Evolutionary conservation across 2,113 vertebrate genomes (phyloP).

Genomic region (Urocynchramus pylzowi): DNA sequence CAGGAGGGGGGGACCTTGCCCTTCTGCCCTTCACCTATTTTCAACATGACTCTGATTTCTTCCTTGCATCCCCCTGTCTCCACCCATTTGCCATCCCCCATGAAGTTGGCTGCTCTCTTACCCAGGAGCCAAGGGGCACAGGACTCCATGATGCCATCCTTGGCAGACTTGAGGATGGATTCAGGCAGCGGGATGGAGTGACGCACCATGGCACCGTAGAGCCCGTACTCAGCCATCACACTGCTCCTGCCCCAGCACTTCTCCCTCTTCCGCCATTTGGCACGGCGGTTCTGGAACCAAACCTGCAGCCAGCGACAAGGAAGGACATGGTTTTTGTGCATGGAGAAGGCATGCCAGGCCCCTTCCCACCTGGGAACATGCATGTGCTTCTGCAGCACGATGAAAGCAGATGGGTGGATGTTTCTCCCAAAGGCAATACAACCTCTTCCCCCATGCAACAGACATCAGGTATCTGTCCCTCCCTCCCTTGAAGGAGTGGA

Average conservation of each 20-base stretch:
- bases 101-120: constrained; percentile 70
- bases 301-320: constrained; percentile 73
- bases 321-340: accelerated
- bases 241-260: constrained; percentile 99
- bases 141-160: constrained; percentile 99
- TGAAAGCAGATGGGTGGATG: not conserved
- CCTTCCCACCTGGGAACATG: not conserved
- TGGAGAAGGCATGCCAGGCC: not conserved
- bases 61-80: not conserved
- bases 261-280: constrained; percentile 98
- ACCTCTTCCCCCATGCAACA: not conserved
- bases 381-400: not conserved
- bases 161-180: constrained; percentile 98
- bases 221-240: constrained; percentile 96
- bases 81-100: not conserved
- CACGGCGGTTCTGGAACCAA: constrained; percentile 98
- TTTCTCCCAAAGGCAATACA: not conserved
- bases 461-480: not conserved
- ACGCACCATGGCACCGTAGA: constrained; percentile 97
- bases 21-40: not conserved
- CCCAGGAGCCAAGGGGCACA: constrained; percentile 98
- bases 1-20: not conserved
- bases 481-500: not conserved
- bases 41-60: not conserved
- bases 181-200: constrained; percentile 97